Evolutionary conservation across 2,797 vertebrate species (phyloP).

Genomic region (Melanotaenia nigrans): DNA sequence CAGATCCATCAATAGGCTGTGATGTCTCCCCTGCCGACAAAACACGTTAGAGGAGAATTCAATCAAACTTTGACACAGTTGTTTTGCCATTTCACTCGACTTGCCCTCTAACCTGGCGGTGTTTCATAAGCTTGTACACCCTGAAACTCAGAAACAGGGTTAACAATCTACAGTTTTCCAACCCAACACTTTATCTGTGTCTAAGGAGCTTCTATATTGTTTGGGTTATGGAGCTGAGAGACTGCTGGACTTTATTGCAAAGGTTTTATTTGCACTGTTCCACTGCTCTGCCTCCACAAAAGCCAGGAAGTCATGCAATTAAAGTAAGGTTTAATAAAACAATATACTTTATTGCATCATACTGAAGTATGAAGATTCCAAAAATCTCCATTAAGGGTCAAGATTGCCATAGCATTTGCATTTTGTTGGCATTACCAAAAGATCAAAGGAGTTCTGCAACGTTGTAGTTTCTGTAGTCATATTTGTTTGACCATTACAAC

Average conservation of each 20-base stretch:
- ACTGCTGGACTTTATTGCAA: constrained; percentile 1
- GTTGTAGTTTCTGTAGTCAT: constrained; percentile 20
- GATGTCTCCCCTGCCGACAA: constrained; percentile 68
- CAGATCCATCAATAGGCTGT: constrained; percentile 63
- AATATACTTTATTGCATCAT: background rate
- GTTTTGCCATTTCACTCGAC: constrained; percentile 59
- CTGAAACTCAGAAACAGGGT: constrained; percentile 58
- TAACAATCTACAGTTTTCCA: constrained; percentile 40
- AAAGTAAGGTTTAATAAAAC: background rate
- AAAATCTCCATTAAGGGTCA: constrained; percentile 25
- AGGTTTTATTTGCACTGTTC: constrained; percentile 6
- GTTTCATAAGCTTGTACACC: constrained; percentile 68
- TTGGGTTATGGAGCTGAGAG: constrained; percentile 15
- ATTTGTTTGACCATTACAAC: constrained; percentile 46
- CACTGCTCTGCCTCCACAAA: constrained; percentile 3
- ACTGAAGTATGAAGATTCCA: constrained; percentile 16
- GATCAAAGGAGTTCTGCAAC: constrained; percentile 24
- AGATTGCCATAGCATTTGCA: constrained; percentile 39
- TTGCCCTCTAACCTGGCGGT: constrained; percentile 68
- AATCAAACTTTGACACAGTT: constrained; percentile 64
- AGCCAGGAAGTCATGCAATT: background rate
- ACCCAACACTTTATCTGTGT: constrained; percentile 26
- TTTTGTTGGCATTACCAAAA: constrained; percentile 42
- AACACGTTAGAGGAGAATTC: constrained; percentile 61
- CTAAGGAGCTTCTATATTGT: constrained; percentile 12